A percentile compares a stretch with the other conserved stretches of the same genome.
phyloP scores from a whole-genome alignment of 2,113 vertebrate genomes.

The Rhea pennata region DNA sequence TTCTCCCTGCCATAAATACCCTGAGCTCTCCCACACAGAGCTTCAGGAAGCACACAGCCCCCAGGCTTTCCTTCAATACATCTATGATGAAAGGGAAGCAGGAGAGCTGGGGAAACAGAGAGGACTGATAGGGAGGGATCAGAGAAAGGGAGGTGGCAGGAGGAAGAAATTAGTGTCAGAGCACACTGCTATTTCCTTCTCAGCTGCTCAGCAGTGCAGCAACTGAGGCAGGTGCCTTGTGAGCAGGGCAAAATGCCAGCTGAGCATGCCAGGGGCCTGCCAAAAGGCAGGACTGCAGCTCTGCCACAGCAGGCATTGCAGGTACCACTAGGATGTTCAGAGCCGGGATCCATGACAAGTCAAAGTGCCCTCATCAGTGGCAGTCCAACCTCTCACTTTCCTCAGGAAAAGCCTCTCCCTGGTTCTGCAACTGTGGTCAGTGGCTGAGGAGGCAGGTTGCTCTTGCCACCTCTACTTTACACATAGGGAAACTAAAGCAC shows the following conservation, averaged over 20 bases:
- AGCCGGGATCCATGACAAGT: not conserved
- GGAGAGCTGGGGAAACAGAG: not conserved
- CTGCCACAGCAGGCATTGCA: not conserved
- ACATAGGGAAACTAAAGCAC: not conserved
- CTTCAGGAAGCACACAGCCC: not conserved
- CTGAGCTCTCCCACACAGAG: not conserved
- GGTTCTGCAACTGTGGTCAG: rapidly evolving
- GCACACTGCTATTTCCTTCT: not conserved
- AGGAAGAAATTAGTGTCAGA: not conserved
- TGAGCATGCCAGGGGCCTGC: not conserved
- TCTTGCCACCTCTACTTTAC: not conserved
- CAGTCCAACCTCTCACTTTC: not conserved
- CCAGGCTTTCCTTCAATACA: not conserved
- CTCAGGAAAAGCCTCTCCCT: not conserved
- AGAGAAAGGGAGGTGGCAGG: not conserved
- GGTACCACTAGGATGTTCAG: not conserved
- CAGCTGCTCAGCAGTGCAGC: not conserved
- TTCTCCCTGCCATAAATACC: not conserved
- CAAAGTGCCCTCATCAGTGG: not conserved
- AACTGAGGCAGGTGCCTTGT: not conserved
- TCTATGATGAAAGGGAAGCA: not conserved
- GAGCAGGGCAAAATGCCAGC: not conserved
- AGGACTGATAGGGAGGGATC: not conserved
- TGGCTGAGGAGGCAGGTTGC: not conserved
- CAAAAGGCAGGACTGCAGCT: not conserved